phyloP scores from a whole-genome alignment of 2,113 vertebrate genomes.

The Hippocampus abdominalis region DNA sequence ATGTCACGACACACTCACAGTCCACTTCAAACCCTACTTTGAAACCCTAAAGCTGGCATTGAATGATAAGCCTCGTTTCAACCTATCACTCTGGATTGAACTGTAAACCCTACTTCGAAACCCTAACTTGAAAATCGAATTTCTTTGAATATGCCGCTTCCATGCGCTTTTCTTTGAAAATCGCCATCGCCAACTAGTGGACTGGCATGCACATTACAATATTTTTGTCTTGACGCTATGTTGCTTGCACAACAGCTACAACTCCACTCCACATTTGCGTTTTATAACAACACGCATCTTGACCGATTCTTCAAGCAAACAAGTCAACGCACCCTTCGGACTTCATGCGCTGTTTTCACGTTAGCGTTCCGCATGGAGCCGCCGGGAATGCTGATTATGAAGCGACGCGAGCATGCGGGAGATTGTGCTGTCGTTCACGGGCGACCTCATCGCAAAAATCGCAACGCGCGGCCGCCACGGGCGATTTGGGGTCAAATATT shows the following conservation, averaged over 20 bases:
- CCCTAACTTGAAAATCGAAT: no score
- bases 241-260: not conserved
- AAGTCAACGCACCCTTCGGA: not conserved
- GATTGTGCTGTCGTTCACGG: no score
- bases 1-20: no score
- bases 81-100: no score
- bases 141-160: no score
- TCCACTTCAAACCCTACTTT: no score
- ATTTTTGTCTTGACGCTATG: not conserved
- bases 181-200: conserved; percentile 12
- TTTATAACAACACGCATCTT: not conserved
- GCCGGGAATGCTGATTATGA: not conserved
- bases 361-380: conserved; percentile 5
- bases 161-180: no score
- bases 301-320: not conserved
- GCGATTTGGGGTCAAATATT: conserved; percentile 20
- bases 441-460: conserved; percentile 10
- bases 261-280: not conserved
- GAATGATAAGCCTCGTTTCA: no score
- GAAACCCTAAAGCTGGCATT: no score
- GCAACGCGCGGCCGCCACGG: conserved; percentile 12
- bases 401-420: conserved; percentile 1
- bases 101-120: no score
- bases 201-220: not conserved
- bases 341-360: not conserved